These are phyloP conservation scores for Pollenia griseotomentosa DNA, from an alignment of 2,888 invertebrate genomes.

Conservation along the genomic window DNA sequence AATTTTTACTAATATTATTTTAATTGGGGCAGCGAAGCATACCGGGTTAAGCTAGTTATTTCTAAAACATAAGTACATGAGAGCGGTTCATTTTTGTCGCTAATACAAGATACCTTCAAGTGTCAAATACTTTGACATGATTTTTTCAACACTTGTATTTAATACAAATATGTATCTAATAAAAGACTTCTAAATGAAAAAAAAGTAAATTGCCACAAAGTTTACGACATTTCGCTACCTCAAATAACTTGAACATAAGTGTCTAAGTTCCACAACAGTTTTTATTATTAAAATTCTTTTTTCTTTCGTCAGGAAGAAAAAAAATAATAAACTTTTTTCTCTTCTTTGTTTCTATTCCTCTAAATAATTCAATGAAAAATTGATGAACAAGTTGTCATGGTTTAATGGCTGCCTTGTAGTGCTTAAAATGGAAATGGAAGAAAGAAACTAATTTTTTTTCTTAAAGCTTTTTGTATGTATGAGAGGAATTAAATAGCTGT, in stretches of 20 bases:
- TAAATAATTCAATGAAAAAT: constrained; percentile 72
- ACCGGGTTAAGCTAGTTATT: not conserved
- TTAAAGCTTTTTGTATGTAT: not conserved
- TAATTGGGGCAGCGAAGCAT: no score
- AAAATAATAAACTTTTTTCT: not conserved
- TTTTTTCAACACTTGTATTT: constrained; percentile 46
- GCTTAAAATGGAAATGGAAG: not conserved
- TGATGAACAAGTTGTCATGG: constrained; percentile 71
- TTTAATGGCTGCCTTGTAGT: constrained; percentile 48
- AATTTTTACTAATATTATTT: no score
- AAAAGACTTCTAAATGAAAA: not conserved
- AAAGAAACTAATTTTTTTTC: constrained; percentile 31
- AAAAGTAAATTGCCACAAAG: constrained; percentile 54
- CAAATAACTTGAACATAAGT: constrained; percentile 54
- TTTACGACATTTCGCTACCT: constrained; percentile 67
- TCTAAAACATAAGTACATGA: constrained; percentile 9
- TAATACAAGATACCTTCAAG: constrained; percentile 64
- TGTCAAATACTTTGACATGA: constrained; percentile 69
- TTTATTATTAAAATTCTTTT: constrained; percentile 65
- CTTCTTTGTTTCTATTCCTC: constrained; percentile 1
- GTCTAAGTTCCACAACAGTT: constrained; percentile 27
- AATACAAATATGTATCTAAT: constrained; percentile 20
- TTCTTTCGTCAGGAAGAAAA: not conserved
- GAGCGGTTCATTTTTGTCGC: not conserved
- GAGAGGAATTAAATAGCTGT: not conserved